These are phyloP conservation scores for Callithrix jacchus DNA, from an alignment of 2,113 vertebrate species.

Conservation along the genomic window DNA sequence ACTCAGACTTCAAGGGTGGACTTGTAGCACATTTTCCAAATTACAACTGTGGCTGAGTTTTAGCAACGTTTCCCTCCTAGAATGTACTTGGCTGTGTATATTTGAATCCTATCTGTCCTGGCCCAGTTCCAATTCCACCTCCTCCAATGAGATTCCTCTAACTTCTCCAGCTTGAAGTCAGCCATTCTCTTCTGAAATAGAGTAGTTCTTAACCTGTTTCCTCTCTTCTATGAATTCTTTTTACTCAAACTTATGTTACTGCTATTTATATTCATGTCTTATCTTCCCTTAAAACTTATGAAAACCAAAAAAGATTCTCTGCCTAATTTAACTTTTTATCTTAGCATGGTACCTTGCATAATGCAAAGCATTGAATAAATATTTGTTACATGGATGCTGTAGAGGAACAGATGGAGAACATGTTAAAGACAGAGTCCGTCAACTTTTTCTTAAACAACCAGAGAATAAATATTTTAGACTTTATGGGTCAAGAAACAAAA, in stretches of 20 bases:
- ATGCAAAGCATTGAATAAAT: background rate
- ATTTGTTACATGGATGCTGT: background rate
- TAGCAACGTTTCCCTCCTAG: background rate
- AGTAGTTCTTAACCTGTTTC: background rate
- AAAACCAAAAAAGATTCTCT: background rate
- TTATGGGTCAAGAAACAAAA: background rate
- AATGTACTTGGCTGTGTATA: background rate
- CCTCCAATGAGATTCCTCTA: background rate
- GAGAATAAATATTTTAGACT: background rate
- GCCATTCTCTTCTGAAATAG: background rate
- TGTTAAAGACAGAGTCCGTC: background rate
- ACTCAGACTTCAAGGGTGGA: background rate
- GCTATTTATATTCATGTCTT: background rate
- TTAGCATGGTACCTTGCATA: constrained; percentile 5
- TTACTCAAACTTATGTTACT: background rate
- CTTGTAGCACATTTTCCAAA: background rate
- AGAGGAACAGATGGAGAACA: background rate
- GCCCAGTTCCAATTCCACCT: background rate
- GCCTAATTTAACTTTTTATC: background rate
- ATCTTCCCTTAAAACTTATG: background rate
- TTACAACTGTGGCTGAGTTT: background rate
- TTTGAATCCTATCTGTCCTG: background rate
- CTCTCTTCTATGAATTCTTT: background rate
- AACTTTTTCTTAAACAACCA: background rate
- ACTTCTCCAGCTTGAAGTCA: background rate